Base-by-base conservation (phyloP, 64 coral and sea anemone genomes). In the Stichodactyla helianthus region DNA sequence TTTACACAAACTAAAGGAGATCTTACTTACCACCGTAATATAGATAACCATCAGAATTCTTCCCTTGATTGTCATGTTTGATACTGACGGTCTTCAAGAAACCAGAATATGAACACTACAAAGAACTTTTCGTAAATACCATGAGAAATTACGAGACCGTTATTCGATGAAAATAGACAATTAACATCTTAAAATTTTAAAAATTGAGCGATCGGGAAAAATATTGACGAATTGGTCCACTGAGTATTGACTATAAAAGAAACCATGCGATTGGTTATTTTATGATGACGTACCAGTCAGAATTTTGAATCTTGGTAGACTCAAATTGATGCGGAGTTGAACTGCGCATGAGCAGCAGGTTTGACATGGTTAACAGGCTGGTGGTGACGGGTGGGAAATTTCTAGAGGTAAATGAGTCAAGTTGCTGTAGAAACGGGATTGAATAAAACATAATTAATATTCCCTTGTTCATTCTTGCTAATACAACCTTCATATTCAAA, bases 341-440 rank as follows among this genome's bases (percentile, higher is more conserved):
- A 31, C 22, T 74, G 68, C 68, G 68, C 68, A 74, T 74, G 68
- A 35, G 68, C 68, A 74, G 68, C 68, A 74, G 68, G 68, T 74
- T 10, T 74, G 68, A 74, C 14, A 74, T 74, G 25, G 68, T 31
- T 58, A 23, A 74, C 68, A 74, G 25, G 10, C 68, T 27, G 68
- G 68, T 74, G 68, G 68, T 74, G 68, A 31, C 68, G 68, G 68
- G 68, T 74, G 68, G 68, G 27, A 28, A 65, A n/a, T n/a, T 6
- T 65, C 19, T n/a, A 65, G 62, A n/a, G 0, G 35, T 44, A 44
- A 44, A 44, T 44, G 35, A 44, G 4, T 44, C 25, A 5, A 13
- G 68, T 74, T 74, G 26, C 68, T 74, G 31, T 74, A 31, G 68
- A 27, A 74, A 74, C 68, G 25, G 4, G 10, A 74, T 65, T 44